Percentiles rank a stretch among this genome's conserved stretches.
These are phyloP conservation scores for Timandra comae DNA, from an alignment of 2,888 invertebrate species.

Conservation along the genomic window DNA sequence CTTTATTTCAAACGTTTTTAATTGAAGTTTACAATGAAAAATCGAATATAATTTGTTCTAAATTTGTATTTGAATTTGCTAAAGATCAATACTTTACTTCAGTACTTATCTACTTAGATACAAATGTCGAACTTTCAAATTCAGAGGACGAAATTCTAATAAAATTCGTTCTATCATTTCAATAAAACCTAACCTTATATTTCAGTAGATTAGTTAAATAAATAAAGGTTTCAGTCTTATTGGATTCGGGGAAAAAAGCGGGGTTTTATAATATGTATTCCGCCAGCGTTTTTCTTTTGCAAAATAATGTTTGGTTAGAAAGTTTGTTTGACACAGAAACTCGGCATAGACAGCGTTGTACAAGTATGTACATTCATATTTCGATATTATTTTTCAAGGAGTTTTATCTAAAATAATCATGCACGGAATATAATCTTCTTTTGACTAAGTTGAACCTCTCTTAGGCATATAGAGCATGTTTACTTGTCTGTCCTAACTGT, in stretches of 20 bases:
- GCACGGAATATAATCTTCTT: no score
- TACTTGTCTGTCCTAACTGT: no score
- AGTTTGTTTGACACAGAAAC: constrained; percentile 10
- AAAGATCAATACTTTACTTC: neutral
- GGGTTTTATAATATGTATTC: constrained; percentile 12
- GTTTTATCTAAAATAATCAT: no score
- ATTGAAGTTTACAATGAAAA: no score
- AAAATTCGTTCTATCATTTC: neutral
- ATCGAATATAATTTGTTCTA: neutral
- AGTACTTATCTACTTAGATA: neutral
- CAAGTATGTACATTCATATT: no score
- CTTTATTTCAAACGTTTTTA: no score
- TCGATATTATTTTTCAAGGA: no score
- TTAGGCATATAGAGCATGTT: no score
- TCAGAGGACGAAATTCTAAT: neutral
- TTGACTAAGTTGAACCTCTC: no score
- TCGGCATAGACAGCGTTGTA: no score
- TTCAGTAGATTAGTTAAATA: neutral
- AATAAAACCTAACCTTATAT: neutral
- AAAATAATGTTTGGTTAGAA: constrained; percentile 7
- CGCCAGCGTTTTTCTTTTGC: constrained; percentile 8
- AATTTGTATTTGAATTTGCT: neutral
- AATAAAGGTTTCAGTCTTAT: constrained; percentile 9
- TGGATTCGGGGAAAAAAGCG: constrained; percentile 4
- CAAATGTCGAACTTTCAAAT: neutral